Evolutionary conservation across 2,797 vertebrate genomes (phyloP), one percentile per base, ranked within the genome.

Genomic region (Alca torda): DNA sequence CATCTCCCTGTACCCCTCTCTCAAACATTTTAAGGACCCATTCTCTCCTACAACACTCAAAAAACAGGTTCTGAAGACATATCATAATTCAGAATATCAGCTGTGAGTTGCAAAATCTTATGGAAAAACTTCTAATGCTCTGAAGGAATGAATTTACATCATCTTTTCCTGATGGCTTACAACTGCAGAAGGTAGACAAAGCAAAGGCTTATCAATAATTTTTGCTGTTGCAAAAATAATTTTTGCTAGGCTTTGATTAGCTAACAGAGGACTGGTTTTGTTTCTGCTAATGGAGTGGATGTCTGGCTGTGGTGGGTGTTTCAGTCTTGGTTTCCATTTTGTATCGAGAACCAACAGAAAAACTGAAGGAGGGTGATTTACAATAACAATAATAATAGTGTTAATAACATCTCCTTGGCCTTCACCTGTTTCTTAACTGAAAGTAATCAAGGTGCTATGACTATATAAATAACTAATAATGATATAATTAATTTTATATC

Each of bases 371-470:
- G 7, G 5, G 24, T 78, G 41, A 83, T 83, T 89, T 75, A 75
- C 3, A 5, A 35, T 59, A 81, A 24, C 77, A 65, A 30, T 80
- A 87, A 39, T 26, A 54, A 67, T 30, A 79, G 51, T 59, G 16
- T 63, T 87, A 84, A 56, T 64, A 67, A 28, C 7, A 30, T 85
- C 45, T 92, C 28, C 33, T 79, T 89, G 92, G 77, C 63, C 67
- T 78, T 92, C 73, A 53, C 74, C 53, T 84, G 12, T 84, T 61
- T 82, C 59, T 48, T 84, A 59, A 70, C 50, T 53, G 28, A 68
- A 93, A 88, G 53, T 79, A 59, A 93, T 93, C 84, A 94, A 70
- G 63, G 54, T 95, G 25, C 48, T 84, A 11, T 83, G 63, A 72
- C 46, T 93, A 35, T 67, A 59, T 88, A 90, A 96, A 90, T 56